These are phyloP conservation scores for Achroia grisella DNA, from an alignment of 1,140 invertebrate species.

Conservation along the genomic window DNA sequence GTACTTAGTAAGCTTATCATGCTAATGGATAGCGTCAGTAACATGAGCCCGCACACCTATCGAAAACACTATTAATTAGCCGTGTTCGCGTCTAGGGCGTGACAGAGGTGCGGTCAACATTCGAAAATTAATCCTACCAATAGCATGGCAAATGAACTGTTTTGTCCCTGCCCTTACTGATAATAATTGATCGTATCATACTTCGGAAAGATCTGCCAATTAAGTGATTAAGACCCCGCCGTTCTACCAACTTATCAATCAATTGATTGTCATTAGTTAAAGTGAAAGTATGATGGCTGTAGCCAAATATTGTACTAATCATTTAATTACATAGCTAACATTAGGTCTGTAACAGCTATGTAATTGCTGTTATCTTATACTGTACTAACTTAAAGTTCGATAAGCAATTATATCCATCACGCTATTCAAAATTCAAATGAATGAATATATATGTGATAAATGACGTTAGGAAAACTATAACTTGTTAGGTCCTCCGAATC, in stretches of 20 bases:
- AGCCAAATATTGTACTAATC: neutral
- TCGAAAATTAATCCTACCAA: conserved; percentile 65
- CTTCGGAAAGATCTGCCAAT: conserved; percentile 39
- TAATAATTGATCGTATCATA: conserved; percentile 55
- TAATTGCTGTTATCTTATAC: too few species aligned
- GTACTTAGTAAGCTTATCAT: conserved; percentile 30
- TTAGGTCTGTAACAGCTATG: too few species aligned
- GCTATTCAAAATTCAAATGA: too few species aligned
- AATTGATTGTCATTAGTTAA: conserved; percentile 33
- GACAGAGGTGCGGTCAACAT: conserved; percentile 58
- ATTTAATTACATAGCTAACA: too few species aligned
- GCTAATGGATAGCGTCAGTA: conserved; percentile 51
- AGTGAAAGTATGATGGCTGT: conserved; percentile 26
- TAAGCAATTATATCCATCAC: too few species aligned
- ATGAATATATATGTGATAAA: too few species aligned
- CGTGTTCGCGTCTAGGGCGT: conserved; percentile 36
- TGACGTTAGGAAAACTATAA: too few species aligned
- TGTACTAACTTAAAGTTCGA: too few species aligned
- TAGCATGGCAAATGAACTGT: conserved; percentile 32
- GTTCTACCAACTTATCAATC: conserved; percentile 35
- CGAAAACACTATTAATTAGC: conserved; percentile 66
- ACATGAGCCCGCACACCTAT: conserved; percentile 41
- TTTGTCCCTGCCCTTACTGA: conserved; percentile 19
- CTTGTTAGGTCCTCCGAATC: too few species aligned
- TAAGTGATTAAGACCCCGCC: conserved; percentile 54